Evolutionary conservation across 2,113 vertebrate genomes (phyloP).

Genomic region (Antennarius striatus): DNA sequence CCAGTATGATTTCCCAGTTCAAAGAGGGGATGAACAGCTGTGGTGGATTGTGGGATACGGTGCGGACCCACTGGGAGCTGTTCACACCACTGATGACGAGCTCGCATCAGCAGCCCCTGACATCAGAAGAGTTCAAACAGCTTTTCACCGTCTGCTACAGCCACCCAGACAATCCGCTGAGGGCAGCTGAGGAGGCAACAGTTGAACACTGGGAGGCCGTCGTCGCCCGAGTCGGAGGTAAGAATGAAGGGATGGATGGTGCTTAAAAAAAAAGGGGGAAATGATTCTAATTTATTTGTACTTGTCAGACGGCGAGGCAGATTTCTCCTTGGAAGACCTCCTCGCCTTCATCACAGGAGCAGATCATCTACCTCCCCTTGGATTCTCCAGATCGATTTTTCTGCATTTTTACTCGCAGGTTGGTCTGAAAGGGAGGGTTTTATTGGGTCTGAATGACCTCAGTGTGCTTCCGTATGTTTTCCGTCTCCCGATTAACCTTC

Average conservation of each 20-base stretch:
- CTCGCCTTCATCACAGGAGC: slow-evolving; percentile 68
- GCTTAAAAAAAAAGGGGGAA: no score
- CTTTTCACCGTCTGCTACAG: slow-evolving; percentile 67
- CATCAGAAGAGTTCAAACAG: slow-evolving; percentile 45
- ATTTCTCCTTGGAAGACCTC: slow-evolving; percentile 67
- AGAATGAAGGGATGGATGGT: neutral
- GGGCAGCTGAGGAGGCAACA: slow-evolving; percentile 59
- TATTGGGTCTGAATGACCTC: no score
- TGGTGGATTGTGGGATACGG: slow-evolving; percentile 68
- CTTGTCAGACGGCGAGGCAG: slow-evolving; percentile 47
- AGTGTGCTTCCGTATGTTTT: neutral
- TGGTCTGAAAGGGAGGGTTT: neutral
- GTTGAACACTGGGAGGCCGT: slow-evolving; percentile 57
- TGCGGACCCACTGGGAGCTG: slow-evolving; percentile 54
- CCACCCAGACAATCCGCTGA: slow-evolving; percentile 27
- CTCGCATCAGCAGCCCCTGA: slow-evolving; percentile 26
- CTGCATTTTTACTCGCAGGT: slow-evolving; percentile 72
- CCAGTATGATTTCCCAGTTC: slow-evolving; percentile 74
- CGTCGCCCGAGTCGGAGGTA: slow-evolving; percentile 61
- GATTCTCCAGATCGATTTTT: slow-evolving; percentile 51
- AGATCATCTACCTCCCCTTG: slow-evolving; percentile 58
- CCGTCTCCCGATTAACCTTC: neutral
- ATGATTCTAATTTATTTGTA: neutral
- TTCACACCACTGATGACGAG: slow-evolving; percentile 69
- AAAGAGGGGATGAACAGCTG: slow-evolving; percentile 70